Evolutionary conservation across 2,113 vertebrate genomes (phyloP).

Genomic region (Nothobranchius furzeri): DNA sequence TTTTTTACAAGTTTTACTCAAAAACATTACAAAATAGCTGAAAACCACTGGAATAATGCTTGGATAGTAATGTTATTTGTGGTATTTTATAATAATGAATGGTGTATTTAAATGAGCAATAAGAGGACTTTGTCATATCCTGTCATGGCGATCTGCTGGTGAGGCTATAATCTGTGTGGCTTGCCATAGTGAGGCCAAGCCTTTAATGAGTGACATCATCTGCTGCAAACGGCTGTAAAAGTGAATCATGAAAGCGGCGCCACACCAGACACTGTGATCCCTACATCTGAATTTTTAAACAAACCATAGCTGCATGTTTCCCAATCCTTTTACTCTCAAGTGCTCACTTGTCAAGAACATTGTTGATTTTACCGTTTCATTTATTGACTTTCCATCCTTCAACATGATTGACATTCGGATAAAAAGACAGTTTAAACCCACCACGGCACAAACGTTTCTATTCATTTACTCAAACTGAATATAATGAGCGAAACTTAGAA

Average conservation of each 20-base stretch:
- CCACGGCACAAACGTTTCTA: not conserved
- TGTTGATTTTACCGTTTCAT: conserved; percentile 3
- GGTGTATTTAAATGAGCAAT: no score
- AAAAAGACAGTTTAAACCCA: not conserved
- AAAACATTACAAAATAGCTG: no score
- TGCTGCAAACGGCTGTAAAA: not conserved
- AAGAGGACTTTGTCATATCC: not conserved
- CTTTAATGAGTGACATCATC: not conserved
- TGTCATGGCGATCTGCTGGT: not conserved
- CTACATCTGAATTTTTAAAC: no score
- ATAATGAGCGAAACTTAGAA: no score
- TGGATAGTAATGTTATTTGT: no score
- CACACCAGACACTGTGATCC: not conserved
- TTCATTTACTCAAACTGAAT: not conserved
- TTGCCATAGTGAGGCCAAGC: not conserved
- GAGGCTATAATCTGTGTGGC: not conserved
- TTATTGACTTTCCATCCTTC: not conserved
- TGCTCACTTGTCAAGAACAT: not conserved
- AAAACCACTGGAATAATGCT: no score
- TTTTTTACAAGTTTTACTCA: no score
- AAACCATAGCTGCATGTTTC: not conserved
- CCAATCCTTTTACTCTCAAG: not conserved
- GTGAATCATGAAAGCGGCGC: not conserved
- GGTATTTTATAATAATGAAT: no score
- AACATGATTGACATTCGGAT: not conserved